Conservation (phyloP, 2,888 invertebrate species). For the Phanerotoma sp. region DNA sequence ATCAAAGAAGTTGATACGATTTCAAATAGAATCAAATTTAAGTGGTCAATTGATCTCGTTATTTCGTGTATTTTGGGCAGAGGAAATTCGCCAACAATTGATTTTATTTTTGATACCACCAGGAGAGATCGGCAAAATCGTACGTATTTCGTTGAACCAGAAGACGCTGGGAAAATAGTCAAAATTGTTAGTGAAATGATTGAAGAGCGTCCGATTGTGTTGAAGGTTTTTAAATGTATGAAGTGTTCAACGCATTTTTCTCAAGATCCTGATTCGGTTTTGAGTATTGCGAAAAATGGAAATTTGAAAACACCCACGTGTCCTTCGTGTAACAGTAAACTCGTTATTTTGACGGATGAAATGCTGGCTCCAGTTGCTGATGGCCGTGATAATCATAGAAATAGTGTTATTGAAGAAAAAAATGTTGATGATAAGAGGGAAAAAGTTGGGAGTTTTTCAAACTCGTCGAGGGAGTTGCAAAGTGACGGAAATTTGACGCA, state of each 20-base stretch:
- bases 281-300: conserved; percentile 21
- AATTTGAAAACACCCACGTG: conserved; percentile 54
- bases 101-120: conserved; percentile 66
- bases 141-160: conserved; percentile 62
- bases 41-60: conserved; percentile 52
- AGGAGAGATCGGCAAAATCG: conserved; percentile 63
- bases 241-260: conserved; percentile 67
- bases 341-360: conserved; percentile 61
- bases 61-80: conserved; percentile 53
- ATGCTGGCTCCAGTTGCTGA: conserved; percentile 43
- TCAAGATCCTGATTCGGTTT: conserved; percentile 55
- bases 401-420: conserved; percentile 24
- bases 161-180: conserved; percentile 62
- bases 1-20: conserved; percentile 61
- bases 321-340: conserved; percentile 63
- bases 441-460: no score
- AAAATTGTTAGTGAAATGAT: conserved; percentile 57
- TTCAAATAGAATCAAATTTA: conserved; percentile 52
- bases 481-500: conserved; percentile 42
- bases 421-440: conserved; percentile 15
- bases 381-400: conserved; percentile 24
- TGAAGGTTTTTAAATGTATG: conserved; percentile 60
- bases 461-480: conserved; percentile 18
- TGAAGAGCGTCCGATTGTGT: conserved; percentile 57
- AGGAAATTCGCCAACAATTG: conserved; percentile 58